phyloP scores from a whole-genome alignment of 2,797 vertebrate species.

The Otolemur crassicaudatus region DNA sequence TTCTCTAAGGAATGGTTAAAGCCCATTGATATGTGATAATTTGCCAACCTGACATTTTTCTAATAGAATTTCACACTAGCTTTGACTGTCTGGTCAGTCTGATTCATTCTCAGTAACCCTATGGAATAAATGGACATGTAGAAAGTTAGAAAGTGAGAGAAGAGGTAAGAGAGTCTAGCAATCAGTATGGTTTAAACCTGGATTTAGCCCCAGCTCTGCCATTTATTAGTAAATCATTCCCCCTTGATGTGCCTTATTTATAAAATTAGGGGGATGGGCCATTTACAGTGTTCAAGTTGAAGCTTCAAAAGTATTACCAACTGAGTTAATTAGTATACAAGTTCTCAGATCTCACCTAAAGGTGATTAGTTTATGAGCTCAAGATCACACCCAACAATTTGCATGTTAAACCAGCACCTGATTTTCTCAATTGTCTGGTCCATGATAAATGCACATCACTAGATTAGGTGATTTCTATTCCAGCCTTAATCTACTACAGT shows the following conservation, averaged over 20 bases:
- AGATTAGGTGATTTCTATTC: not conserved
- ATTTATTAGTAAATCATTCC: not conserved
- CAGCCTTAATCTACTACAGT: not conserved
- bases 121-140: not conserved
- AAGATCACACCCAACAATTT: not conserved
- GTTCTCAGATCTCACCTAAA: not conserved
- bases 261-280: not conserved
- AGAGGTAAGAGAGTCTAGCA: not conserved
- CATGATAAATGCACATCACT: not conserved
- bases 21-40: not conserved
- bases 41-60: conserved; percentile 25
- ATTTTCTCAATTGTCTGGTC: not conserved
- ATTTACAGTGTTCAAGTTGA: not conserved
- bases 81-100: conserved; percentile 26
- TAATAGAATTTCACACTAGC: conserved; percentile 50
- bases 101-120: not conserved
- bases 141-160: not conserved
- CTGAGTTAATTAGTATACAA: not conserved
- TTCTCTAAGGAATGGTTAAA: conserved; percentile 53
- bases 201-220: not conserved
- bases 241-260: not conserved
- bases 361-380: not conserved
- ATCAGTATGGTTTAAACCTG: not conserved
- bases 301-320: not conserved
- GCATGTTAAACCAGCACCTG: not conserved